Evolutionary conservation across 2,797 vertebrate genomes (phyloP).

Genomic region (Sebastes matsubarae): DNA sequence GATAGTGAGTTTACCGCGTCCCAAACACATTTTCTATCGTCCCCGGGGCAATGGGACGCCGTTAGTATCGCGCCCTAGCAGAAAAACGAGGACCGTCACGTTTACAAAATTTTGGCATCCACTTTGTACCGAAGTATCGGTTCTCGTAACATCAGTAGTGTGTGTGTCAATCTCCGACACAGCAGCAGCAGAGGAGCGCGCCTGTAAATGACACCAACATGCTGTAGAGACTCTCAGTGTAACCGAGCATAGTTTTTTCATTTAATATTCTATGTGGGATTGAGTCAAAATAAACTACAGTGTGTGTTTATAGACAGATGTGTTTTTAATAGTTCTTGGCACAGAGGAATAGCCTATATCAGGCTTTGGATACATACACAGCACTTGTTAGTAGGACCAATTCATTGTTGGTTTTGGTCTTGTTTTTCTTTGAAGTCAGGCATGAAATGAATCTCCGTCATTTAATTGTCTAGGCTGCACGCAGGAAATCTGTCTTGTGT

Average conservation of each 20-base stretch:
- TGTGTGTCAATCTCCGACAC: no score
- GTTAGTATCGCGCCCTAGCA: no score
- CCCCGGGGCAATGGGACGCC: accelerated
- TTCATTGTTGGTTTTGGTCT: not conserved
- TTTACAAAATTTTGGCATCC: no score
- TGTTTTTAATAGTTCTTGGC: not conserved
- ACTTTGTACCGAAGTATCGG: no score
- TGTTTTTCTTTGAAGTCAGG: not conserved
- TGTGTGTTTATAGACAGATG: not conserved
- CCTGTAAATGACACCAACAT: no score
- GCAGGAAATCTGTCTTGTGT: not conserved
- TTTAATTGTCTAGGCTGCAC: not conserved
- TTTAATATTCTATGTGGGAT: not conserved
- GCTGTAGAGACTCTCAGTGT: no score
- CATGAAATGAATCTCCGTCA: not conserved
- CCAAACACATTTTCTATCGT: no score
- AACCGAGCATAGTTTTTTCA: not conserved
- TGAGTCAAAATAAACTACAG: not conserved
- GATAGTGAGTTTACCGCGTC: no score
- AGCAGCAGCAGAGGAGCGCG: no score
- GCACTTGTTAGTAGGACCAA: not conserved
- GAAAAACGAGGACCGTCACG: no score
- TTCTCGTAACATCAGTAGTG: no score
- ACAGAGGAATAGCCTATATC: not conserved
- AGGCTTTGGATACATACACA: not conserved